These are phyloP conservation scores for Athalia cordata DNA, from an alignment of 2,888 invertebrate species.

Conservation along the genomic window DNA sequence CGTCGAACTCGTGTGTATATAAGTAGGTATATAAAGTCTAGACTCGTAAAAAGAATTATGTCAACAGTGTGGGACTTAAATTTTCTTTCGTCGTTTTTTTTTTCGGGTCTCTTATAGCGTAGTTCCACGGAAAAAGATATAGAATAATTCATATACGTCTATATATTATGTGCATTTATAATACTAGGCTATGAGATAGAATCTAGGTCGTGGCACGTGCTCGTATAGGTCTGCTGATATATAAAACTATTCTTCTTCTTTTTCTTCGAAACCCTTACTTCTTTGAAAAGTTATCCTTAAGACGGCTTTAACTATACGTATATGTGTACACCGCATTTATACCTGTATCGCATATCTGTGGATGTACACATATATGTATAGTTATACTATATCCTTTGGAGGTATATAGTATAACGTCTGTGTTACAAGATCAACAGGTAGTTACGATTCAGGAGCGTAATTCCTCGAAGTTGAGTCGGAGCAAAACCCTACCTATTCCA, in stretches of 20 bases:
- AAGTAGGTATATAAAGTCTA: neutral
- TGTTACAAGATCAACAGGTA: constrained; percentile 41
- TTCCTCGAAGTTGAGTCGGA: constrained; percentile 7
- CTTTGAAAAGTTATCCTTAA: neutral
- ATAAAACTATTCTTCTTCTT: neutral
- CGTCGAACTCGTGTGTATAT: too few species aligned
- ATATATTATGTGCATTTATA: neutral
- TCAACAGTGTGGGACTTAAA: constrained; percentile 1
- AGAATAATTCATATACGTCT: too few species aligned
- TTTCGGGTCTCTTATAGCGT: neutral
- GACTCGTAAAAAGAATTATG: constrained; percentile 1
- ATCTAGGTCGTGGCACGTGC: constrained; percentile 11
- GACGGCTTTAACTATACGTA: neutral
- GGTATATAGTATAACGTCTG: too few species aligned
- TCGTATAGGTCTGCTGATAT: neutral
- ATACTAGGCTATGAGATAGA: neutral
- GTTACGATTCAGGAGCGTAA: constrained; percentile 35
- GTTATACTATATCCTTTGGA: too few species aligned
- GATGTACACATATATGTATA: neutral
- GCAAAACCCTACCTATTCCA: neutral
- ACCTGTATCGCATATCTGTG: constrained; percentile 20
- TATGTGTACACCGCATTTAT: constrained; percentile 6
- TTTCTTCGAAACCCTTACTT: neutral
- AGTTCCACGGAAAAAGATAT: too few species aligned
- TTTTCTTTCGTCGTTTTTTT: neutral